Base-by-base conservation (phyloP, 2,797 vertebrate genomes). In the Peromyscus nudipes region DNA sequence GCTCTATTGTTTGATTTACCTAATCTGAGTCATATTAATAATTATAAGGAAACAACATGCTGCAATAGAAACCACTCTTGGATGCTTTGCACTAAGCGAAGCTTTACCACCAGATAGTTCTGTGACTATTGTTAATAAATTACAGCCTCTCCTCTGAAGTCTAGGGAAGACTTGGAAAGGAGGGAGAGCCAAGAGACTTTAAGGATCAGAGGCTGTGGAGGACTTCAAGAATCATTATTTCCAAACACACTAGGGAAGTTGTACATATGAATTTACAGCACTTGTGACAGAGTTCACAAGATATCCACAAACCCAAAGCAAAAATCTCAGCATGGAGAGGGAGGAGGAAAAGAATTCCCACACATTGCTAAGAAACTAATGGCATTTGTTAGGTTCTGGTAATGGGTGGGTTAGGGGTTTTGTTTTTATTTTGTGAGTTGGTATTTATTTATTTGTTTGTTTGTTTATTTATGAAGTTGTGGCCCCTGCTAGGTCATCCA, bases 21-120 rank as follows among this genome's bases (percentile, higher is more conserved):
- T 92, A n/a, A 76, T 34, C 21, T 25, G 25, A 84, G 21, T 89
- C 94, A 95, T 84, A 67, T 84, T 84, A 88, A 0, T 95, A 17
- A 81, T 95, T 89, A 88, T 82, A 80, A 94, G 5, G 77, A 91
- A 82, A 57, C 19, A 93, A 34, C 5, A 37, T 19, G 2, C 7
- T 77, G 0, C 6, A 34, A 40, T 75, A 11, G 25, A 89, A 94
- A 71, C 5, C 84, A 46, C 11, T 94, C 5, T 85, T 81, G 37
- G 1, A 3, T 49, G 67, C 10, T 2, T 31, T 77, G 0, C 40
- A 82, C 5, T 7, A 16, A 25, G 55, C n/a, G 0, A 67, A 81
- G 4, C 0, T 21, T 16, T 96, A n/a, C 0, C 10, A 64, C 31
- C 52, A 83, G 60, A 1, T 71, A 71, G 10, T 34, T 77, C 3